Percentiles rank a stretch among this genome's conserved stretches.
Conservation (phyloP, 1,140 invertebrate genomes). For the Aphis gossypii region DNA sequence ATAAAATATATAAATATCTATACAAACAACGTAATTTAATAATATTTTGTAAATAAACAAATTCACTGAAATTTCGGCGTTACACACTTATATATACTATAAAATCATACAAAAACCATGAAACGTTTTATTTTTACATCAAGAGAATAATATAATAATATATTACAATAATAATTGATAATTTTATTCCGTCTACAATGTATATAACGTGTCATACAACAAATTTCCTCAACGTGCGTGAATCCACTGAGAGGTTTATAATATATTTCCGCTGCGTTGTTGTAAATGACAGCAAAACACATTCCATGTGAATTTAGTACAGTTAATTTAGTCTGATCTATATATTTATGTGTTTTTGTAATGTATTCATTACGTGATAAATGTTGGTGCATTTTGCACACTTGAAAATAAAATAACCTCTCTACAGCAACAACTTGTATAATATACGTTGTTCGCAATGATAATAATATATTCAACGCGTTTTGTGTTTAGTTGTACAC, state of each 20-base stretch:
- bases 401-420: constrained; percentile 2
- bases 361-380: constrained; percentile 27
- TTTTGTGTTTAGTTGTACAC: not conserved
- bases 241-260: not conserved
- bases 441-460: not conserved
- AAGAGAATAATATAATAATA: not conserved
- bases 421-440: constrained; percentile 1
- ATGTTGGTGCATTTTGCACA: not conserved
- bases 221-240: not conserved
- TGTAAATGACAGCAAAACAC: not conserved
- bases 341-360: constrained; percentile 38
- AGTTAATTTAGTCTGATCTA: constrained; percentile 46
- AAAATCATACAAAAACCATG: not conserved
- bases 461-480: constrained; percentile 2
- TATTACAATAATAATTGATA: not conserved
- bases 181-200: not conserved
- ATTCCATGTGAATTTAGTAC: constrained; percentile 23
- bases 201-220: not conserved
- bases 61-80: not conserved
- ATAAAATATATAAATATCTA: not conserved
- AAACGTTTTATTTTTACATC: not conserved
- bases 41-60: not conserved
- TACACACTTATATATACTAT: not conserved
- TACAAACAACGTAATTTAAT: not conserved
- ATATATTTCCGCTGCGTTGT: not conserved